Evolutionary conservation across 1,140 invertebrate genomes (phyloP).

Genomic region (Bombus confusus): DNA sequence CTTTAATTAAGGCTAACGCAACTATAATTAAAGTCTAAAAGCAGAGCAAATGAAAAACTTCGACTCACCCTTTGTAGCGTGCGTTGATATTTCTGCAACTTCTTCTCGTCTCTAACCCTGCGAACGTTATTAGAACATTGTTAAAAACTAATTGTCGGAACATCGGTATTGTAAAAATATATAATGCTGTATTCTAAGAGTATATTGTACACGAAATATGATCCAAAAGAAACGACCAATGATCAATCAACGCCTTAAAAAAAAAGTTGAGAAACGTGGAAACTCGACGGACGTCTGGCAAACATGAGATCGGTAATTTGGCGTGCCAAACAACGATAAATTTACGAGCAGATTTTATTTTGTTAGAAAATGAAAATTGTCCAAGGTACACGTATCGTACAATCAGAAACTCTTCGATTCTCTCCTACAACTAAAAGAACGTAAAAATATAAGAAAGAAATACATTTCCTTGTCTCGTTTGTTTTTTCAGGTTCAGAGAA

Average conservation of each 20-base stretch:
- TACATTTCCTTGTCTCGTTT: background rate
- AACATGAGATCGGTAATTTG: slow-evolving; percentile 39
- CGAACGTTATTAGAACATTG: background rate
- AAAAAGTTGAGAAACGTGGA: slow-evolving; percentile 27
- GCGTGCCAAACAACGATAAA: slow-evolving; percentile 18
- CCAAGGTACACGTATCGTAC: background rate
- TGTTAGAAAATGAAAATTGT: slow-evolving; percentile 40
- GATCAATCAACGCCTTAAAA: background rate
- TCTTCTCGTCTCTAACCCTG: background rate
- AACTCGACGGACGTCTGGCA: slow-evolving; percentile 10
- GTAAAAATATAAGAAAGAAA: background rate
- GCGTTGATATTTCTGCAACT: background rate
- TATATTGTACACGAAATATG: background rate
- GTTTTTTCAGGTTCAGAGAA: background rate
- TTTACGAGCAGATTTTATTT: slow-evolving; percentile 1
- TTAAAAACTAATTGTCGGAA: background rate
- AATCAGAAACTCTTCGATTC: background rate
- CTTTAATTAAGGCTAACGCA: background rate
- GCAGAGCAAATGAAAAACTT: background rate
- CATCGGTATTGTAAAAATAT: background rate
- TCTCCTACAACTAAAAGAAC: too few relatives aligned
- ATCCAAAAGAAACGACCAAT: background rate
- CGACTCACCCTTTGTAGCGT: slow-evolving; percentile 5
- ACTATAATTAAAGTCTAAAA: background rate
- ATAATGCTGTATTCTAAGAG: background rate